Conservation (phyloP, 2,888 invertebrate species). For the Chrysolina americana region DNA sequence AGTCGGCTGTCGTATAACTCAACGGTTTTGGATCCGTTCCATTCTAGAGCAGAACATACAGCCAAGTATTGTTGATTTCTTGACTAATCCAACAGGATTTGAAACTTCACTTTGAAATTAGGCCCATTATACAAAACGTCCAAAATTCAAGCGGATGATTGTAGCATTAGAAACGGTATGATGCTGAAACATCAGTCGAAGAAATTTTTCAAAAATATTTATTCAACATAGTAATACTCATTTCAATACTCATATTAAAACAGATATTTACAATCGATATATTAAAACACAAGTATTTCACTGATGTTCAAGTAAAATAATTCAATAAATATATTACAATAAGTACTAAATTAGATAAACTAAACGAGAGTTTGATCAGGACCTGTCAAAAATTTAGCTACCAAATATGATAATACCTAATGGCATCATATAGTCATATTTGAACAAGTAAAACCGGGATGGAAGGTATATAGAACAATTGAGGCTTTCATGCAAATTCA, state of each 20-base stretch:
- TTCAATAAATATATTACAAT: slow-evolving; percentile 34
- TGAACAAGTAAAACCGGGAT: neutral
- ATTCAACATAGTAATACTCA: slow-evolving; percentile 43
- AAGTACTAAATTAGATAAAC: slow-evolving; percentile 20
- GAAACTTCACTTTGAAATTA: too few relatives aligned
- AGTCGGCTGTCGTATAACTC: too few relatives aligned
- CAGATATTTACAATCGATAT: slow-evolving; percentile 39
- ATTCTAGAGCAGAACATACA: too few relatives aligned
- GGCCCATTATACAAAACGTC: too few relatives aligned
- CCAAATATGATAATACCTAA: neutral
- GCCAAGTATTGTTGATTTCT: too few relatives aligned
- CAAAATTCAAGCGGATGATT: too few relatives aligned
- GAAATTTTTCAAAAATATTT: slow-evolving; percentile 49
- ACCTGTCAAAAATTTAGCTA: neutral
- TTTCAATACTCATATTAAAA: slow-evolving; percentile 37
- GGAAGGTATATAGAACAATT: neutral
- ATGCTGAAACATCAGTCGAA: neutral
- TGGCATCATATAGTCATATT: too few relatives aligned
- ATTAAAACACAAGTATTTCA: slow-evolving; percentile 30
- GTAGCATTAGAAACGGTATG: too few relatives aligned
- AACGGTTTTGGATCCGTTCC: too few relatives aligned
- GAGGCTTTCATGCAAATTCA: neutral
- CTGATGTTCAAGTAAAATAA: slow-evolving; percentile 26
- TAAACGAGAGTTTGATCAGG: neutral
- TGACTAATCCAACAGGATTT: too few relatives aligned